Conservation (phyloP, 2,113 vertebrate species). For the Callaeas wilsoni region DNA sequence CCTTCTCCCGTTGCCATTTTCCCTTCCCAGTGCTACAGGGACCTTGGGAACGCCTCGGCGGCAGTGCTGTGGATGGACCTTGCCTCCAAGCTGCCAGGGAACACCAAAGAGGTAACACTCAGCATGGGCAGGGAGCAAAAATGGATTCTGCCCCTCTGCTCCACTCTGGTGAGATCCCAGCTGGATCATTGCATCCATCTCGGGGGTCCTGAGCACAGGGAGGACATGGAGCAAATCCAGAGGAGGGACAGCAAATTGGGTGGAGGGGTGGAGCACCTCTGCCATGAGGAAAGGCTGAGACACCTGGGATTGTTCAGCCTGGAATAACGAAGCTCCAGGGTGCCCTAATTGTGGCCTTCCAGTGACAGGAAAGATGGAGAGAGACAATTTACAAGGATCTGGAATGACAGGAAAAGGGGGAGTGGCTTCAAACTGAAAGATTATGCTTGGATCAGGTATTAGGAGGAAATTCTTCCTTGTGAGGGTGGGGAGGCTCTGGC, state of each 20-base stretch:
- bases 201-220: neutral
- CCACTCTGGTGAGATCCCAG: neutral
- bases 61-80: conserved; percentile 80
- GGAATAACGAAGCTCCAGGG: neutral
- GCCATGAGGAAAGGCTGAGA: neutral
- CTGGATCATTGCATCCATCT: neutral
- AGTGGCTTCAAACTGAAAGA: neutral
- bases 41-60: conserved; percentile 80
- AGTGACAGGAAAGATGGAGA: neutral
- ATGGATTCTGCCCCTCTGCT: neutral
- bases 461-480: neutral
- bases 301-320: neutral
- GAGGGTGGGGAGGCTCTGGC: neutral
- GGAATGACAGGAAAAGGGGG: neutral
- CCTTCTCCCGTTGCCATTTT: neutral
- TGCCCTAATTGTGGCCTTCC: neutral
- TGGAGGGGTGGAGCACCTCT: neutral
- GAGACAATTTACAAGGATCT: neutral
- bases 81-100: conserved; percentile 73
- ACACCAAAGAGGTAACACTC: conserved; percentile 71
- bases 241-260: neutral
- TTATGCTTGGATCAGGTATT: neutral
- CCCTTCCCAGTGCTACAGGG: conserved; percentile 83
- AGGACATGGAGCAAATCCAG: neutral
- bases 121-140: neutral